Evolutionary conservation across 1,140 invertebrate genomes (phyloP).

Genomic region (Halictus rubicundus): DNA sequence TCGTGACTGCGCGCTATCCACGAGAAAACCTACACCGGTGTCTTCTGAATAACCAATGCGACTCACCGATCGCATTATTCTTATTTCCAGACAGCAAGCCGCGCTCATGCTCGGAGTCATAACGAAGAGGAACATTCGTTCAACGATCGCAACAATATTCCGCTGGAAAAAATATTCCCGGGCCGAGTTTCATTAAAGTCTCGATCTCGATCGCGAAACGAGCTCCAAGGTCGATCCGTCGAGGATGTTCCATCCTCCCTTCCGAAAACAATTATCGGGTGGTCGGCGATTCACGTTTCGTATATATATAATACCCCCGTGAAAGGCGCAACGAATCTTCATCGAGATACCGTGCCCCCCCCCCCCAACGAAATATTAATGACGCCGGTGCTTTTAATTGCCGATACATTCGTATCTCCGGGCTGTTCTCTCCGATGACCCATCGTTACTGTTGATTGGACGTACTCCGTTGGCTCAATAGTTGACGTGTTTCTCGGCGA

Average conservation of each 20-base stretch:
- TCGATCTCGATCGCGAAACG: slow-evolving; percentile 2
- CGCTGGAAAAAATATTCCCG: slow-evolving; percentile 24
- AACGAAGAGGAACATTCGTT: slow-evolving; percentile 11
- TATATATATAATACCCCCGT: background rate
- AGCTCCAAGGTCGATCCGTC: slow-evolving; percentile 37
- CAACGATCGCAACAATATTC: background rate
- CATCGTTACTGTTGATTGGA: background rate
- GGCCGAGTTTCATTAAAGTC: slow-evolving; percentile 40
- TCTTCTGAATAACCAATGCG: slow-evolving; percentile 1
- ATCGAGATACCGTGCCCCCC: slow-evolving; percentile 13
- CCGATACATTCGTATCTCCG: background rate
- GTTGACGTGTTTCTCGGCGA: background rate
- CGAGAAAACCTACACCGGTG: background rate
- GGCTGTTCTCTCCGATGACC: background rate
- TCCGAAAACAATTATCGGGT: slow-evolving; percentile 43
- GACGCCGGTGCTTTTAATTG: slow-evolving; percentile 33
- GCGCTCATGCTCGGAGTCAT: background rate
- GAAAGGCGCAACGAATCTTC: slow-evolving; percentile 29
- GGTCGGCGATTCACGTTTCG: slow-evolving; percentile 5
- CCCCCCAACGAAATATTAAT: slow-evolving; percentile 26
- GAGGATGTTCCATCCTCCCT: slow-evolving; percentile 27
- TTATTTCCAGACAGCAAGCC: background rate
- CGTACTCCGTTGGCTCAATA: background rate
- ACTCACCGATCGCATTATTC: slow-evolving; percentile 15
- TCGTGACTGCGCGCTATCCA: slow-evolving; percentile 31